Base-by-base conservation (phyloP, 2,113 vertebrate species). In the Tyrannus savana region DNA sequence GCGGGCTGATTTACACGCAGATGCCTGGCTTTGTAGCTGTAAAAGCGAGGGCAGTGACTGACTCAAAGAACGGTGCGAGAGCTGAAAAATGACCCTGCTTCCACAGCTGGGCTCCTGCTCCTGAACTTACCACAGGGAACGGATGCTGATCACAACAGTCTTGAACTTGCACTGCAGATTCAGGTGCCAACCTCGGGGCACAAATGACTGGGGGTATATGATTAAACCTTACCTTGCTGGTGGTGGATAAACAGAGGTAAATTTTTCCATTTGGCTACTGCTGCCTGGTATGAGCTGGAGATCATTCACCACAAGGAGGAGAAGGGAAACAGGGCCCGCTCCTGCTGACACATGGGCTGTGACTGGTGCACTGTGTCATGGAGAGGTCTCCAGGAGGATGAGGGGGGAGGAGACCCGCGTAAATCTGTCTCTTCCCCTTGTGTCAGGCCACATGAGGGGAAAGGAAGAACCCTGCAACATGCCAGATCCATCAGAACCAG, bases 221-320 rank as follows among this genome's bases (percentile, higher is more conserved):
- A 77, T 74, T 81, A 80, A 96, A 69, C 44, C 24, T 91, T 79
- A 8, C 22, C 4, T 41, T 90, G 31, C 50, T 55, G 39, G 27
- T 72, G 66, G 12, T 64, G 66, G 35, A 60, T 52, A 89, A 93
- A 89, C 33, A 67, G 86, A 88, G 41, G 78, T 79, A 68, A 72
- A 24, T 22, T 91, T 93, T 96, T 97, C 95, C 92, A 72, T 87
- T 94, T 84, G 35, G 56, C 86, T 76, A 3, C 63, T 69, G 71
- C 74, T 82, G 84, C 58, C 87, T 24, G 46, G 14, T 68, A 25
- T 81, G 82, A 94, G 69, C 78, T 85, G 85, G 68, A 56, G 60
- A 69, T 87, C 77, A 89, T 78, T 95, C 93, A 86, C 16, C 46
- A 6, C 9, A 7, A 91, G 71, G 46, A 78, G 67, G 41, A 59